A percentile compares a stretch with the other conserved stretches of the same genome.
Evolutionary conservation across 1,140 invertebrate species (phyloP).

Genomic region (Linepithema humile): DNA sequence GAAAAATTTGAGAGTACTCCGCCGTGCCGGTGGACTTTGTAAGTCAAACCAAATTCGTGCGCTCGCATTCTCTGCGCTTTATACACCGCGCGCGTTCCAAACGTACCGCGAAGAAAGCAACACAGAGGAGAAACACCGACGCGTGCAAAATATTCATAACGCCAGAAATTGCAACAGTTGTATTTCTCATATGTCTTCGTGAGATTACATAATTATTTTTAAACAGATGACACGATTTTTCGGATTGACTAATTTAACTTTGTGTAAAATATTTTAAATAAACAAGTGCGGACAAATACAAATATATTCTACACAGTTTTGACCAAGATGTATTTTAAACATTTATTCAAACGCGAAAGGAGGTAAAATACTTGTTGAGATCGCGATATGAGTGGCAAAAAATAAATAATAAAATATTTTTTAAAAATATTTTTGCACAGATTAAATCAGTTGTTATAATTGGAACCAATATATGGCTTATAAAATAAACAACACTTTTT

Average conservation of each 20-base stretch:
- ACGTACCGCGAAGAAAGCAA: constrained; percentile 27
- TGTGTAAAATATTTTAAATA: neutral
- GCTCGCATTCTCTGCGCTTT: constrained; percentile 36
- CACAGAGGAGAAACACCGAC: constrained; percentile 23
- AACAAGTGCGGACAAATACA: neutral
- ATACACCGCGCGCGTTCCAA: constrained; percentile 41
- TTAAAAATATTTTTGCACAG: neutral
- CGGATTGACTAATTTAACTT: neutral
- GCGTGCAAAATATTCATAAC: constrained; percentile 51
- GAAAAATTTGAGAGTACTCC: constrained; percentile 40
- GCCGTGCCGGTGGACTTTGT: constrained; percentile 27
- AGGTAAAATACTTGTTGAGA: neutral
- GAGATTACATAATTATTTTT: constrained; percentile 3
- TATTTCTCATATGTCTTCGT: neutral
- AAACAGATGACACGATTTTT: neutral
- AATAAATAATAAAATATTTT: constrained; percentile 11
- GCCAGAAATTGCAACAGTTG: constrained; percentile 7
- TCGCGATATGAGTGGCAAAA: neutral
- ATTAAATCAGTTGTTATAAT: neutral
- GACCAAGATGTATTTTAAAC: neutral
- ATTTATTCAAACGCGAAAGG: neutral
- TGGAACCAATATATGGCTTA: neutral
- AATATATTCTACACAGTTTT: neutral
- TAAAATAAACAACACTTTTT: constrained; percentile 19
- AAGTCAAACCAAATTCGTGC: constrained; percentile 51